Evolutionary conservation across 1,140 invertebrate species (phyloP).

Genomic region (Platyura marginata): DNA sequence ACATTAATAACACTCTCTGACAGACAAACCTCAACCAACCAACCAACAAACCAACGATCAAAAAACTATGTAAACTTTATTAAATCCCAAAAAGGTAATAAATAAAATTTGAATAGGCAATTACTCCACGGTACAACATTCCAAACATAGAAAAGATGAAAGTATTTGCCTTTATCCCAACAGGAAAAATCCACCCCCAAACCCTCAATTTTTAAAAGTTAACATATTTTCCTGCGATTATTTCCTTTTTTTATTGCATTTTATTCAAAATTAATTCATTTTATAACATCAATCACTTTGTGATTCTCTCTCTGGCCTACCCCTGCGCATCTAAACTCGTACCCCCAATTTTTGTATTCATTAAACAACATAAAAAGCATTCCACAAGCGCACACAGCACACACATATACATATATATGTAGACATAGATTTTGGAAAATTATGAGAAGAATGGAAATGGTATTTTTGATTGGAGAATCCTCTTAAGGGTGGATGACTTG

Average conservation of each 20-base stretch:
- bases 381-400: background rate
- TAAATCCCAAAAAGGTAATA: background rate
- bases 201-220: background rate
- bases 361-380: background rate
- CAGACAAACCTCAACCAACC: too few species aligned
- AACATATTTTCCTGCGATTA: background rate
- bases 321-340: too few species aligned
- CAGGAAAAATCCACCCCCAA: background rate
- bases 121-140: background rate
- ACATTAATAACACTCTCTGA: too few species aligned
- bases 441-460: background rate
- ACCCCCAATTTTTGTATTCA: background rate
- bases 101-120: background rate
- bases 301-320: too few species aligned
- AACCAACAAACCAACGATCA: too few species aligned
- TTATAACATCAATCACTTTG: background rate
- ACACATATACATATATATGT: background rate
- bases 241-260: background rate
- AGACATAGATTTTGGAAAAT: background rate
- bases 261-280: background rate
- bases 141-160: background rate
- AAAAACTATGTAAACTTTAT: too few species aligned
- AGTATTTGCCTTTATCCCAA: background rate
- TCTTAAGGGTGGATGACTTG: too few species aligned
- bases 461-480: background rate